These are phyloP conservation scores for Percina caprodes DNA, from an alignment of 2,113 vertebrate genomes.

Conservation along the genomic window DNA sequence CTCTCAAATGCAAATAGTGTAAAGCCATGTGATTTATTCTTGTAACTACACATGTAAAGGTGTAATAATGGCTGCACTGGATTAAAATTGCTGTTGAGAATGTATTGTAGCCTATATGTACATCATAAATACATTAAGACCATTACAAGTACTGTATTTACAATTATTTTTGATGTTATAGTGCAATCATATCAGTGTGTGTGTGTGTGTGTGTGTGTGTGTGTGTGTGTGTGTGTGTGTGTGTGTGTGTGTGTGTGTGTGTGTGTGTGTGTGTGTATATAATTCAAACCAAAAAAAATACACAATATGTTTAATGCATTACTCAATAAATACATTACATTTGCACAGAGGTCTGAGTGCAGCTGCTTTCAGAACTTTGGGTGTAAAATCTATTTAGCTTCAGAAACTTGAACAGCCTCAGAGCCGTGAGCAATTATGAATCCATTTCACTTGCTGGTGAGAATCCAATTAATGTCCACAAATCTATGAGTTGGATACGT, in stretches of 20 bases:
- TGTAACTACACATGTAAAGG: constrained; percentile 22
- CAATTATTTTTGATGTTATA: background rate
- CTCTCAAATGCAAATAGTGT: constrained; percentile 21
- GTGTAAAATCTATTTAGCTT: constrained; percentile 24
- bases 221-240: too few species aligned
- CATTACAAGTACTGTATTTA: background rate
- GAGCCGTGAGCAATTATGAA: constrained; percentile 16
- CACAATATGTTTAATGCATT: background rate
- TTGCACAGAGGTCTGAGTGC: background rate
- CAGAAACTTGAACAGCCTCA: background rate
- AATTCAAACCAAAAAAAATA: background rate
- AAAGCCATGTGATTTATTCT: constrained; percentile 21
- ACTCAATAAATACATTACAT: background rate
- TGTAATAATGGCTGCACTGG: background rate
- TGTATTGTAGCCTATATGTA: background rate
- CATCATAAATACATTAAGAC: background rate
- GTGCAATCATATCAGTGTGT: too few species aligned
- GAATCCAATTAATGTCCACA: constrained; percentile 41
- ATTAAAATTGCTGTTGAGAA: background rate
- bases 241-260: too few species aligned
- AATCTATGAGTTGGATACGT: constrained; percentile 25
- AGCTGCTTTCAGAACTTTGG: background rate
- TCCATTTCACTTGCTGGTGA: constrained; percentile 8
- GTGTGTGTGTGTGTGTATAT: too few species aligned
- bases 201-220: too few species aligned